Conservation (phyloP, 2,888 invertebrate genomes). For the Athalia cordata region DNA sequence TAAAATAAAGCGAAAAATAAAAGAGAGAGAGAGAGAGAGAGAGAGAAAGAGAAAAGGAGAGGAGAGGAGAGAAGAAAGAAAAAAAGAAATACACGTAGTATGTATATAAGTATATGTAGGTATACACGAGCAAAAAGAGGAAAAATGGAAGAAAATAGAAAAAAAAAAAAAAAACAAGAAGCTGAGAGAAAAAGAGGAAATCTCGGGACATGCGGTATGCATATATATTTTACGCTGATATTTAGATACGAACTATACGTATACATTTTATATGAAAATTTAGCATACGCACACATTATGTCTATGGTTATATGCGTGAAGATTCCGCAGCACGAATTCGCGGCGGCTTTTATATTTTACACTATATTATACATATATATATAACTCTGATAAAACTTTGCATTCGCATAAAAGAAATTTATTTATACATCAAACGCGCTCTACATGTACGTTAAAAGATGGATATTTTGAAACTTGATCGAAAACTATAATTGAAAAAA, state of each 20-base stretch:
- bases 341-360: too few species aligned
- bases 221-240: conserved; percentile 6
- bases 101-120: too few species aligned
- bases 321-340: too few species aligned
- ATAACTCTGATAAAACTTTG: too few species aligned
- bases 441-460: too few species aligned
- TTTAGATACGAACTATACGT: neutral
- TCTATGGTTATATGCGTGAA: too few species aligned
- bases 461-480: too few species aligned
- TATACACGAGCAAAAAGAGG: conserved; percentile 51
- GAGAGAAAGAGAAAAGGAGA: conserved; percentile 48
- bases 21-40: conserved; percentile 47
- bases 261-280: neutral
- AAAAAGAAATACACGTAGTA: conserved; percentile 60
- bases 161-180: conserved; percentile 26
- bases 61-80: conserved; percentile 53
- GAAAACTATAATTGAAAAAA: too few species aligned
- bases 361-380: too few species aligned
- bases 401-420: too few species aligned
- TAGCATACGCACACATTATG: neutral
- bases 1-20: conserved; percentile 61
- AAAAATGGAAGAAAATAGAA: neutral
- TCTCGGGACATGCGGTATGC: neutral
- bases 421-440: too few species aligned
- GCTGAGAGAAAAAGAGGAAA: conserved; percentile 23